Evolutionary conservation across 2,888 invertebrate genomes (phyloP), one percentile per base, ranked within the genome.

Genomic region (Polietes domitor): DNA sequence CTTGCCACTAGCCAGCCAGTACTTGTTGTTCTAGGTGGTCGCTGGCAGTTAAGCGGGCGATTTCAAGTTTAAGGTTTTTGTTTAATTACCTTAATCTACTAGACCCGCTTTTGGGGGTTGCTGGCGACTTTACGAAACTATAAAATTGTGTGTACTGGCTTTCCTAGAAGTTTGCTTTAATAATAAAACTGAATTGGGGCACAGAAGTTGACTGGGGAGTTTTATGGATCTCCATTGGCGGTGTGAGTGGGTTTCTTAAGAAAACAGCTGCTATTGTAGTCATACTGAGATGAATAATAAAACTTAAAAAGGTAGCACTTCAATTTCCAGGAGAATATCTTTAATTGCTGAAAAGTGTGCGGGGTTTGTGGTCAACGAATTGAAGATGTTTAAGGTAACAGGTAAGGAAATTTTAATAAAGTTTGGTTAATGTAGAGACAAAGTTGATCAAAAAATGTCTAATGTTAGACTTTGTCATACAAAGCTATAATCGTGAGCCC

Each of bases 31-130:
- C 19, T 50, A 17, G 50, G 17, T 50, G 12, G 37, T n/a, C n/a
- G n/a, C 47, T 9, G 47, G 47, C 47, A 15, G 47, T 58, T 24
- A n/a, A 12, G 17, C 1, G 15, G 3, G 15, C 3, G 5, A 28
- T 28, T 61, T 61, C 28, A 61, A 21, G 65, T 65, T 37, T 65
- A 65, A 37, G 65, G 37, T 65, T 65, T 37, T 6, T 7, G 17
- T 12, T 68, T 68, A 68, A 68, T 68, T 68, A 24, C 68, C 24
- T 37, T 68, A 68, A 43, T 68, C 68, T 24, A 68, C 6, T 10
- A 41, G 19, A 65, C 21, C 65, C 37, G 2, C 26, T 63, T 21
- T 17, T 17, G 4, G 21, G 21, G 2, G 19, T 17, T n/a, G 53
- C 10, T 53, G 53, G 3, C 17, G 7, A 9, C 10, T 53, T 21